phyloP scores from a whole-genome alignment of 1,140 invertebrate genomes.

The Pygmarrhopalites habei region DNA sequence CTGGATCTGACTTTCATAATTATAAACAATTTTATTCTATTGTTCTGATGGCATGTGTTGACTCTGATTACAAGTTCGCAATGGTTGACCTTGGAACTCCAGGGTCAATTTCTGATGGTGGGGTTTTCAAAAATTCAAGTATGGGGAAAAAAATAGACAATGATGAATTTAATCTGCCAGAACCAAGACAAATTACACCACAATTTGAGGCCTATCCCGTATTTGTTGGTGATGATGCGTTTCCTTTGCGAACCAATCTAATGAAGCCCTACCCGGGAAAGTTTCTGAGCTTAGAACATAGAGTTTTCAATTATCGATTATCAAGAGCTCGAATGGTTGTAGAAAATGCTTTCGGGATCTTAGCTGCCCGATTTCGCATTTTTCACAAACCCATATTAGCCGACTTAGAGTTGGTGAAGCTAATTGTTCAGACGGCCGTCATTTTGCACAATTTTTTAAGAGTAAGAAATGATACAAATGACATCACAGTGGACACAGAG shows the following conservation, averaged over 20 bases:
- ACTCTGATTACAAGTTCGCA: conserved; percentile 40
- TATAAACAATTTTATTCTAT: conserved; percentile 41
- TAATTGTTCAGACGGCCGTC: too few relatives aligned
- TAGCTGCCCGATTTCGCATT: conserved; percentile 42
- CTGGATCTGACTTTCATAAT: conserved; percentile 40
- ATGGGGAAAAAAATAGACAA: conserved; percentile 16
- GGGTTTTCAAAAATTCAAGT: background rate
- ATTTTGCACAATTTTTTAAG: too few relatives aligned
- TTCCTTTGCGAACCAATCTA: conserved; percentile 39
- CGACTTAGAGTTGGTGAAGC: too few relatives aligned
- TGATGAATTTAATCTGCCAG: conserved; percentile 15
- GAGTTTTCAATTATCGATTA: conserved; percentile 23
- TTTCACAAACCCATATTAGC: conserved; percentile 20
- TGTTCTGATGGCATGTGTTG: conserved; percentile 40
- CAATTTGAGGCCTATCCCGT: conserved; percentile 27
- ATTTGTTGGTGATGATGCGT: conserved; percentile 40
- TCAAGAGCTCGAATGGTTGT: conserved; percentile 43
- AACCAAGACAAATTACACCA: background rate
- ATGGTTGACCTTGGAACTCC: conserved; percentile 40
- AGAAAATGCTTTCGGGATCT: conserved; percentile 52
- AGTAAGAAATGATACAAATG: too few relatives aligned
- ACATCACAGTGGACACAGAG: background rate
- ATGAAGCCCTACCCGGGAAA: conserved; percentile 44
- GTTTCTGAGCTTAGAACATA: conserved; percentile 1
- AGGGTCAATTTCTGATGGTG: conserved; percentile 34